Conservation (phyloP, 2,888 invertebrate genomes). For the Tridacna gigas region DNA sequence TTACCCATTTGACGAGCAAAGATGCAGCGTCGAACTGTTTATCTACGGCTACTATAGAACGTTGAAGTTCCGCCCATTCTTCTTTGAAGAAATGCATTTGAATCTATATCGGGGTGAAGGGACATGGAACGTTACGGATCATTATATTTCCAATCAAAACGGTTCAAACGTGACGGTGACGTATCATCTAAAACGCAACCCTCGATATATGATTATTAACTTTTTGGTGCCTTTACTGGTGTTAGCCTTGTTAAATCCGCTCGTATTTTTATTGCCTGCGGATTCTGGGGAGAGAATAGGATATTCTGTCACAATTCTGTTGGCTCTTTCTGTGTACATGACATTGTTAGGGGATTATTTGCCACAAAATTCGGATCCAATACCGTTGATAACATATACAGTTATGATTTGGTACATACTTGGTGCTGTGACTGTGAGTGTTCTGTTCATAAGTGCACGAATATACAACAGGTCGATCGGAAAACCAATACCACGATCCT, state of each 20-base stretch:
- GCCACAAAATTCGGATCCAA: slow-evolving; percentile 11
- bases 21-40: slow-evolving; percentile 24
- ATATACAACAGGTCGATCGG: neutral
- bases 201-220: slow-evolving; percentile 13
- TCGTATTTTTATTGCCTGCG: neutral
- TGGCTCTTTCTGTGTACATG: slow-evolving; percentile 13
- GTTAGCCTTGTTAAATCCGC: slow-evolving; percentile 2
- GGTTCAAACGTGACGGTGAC: slow-evolving; percentile 5
- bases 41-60: slow-evolving; percentile 14
- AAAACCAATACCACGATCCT: too few relatives aligned
- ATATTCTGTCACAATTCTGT: slow-evolving; percentile 6
- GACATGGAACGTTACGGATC: slow-evolving; percentile 7
- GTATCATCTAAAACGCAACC: slow-evolving; percentile 12
- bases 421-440: neutral
- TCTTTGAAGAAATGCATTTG: slow-evolving; percentile 1
- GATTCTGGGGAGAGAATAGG: slow-evolving; percentile 8
- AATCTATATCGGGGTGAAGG: neutral
- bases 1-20: slow-evolving; percentile 39
- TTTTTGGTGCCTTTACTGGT: slow-evolving; percentile 5
- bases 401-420: slow-evolving; percentile 10
- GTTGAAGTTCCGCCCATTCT: neutral
- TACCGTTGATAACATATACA: slow-evolving; percentile 1
- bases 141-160: slow-evolving; percentile 8
- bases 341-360: slow-evolving; percentile 10
- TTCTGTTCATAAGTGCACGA: neutral